Base-by-base conservation (phyloP, 2,888 invertebrate genomes). In the Eristalis arbustorum region DNA sequence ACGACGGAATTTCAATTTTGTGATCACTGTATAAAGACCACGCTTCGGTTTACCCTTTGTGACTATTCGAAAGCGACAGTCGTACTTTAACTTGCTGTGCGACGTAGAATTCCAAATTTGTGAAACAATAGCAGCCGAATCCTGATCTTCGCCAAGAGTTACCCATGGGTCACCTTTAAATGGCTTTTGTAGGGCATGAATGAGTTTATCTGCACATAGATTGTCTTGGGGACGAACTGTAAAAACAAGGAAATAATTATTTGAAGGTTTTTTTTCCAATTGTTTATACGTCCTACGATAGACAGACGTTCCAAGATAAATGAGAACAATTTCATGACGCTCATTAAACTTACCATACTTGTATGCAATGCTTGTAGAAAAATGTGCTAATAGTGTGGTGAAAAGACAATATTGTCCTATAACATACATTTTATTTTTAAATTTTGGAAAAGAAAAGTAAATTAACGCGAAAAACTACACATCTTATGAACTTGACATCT, bases 11-110 rank as follows among this genome's bases (percentile, higher is more conserved):
- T 92, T 92, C 0, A 92, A 88, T 1, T 91, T 90, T 0, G 92
- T 92, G 10, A 92, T 92, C 0, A 91, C 90, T 0, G 91, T 91
- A 71, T 91, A 92, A 13, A 92, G 91, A 14, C 92, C 91, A 13
- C 91, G 90, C 11, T 89, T 89, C 1, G 90, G 89, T 23, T 90
- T 89, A 3, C 91, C 90, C 10, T 88, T 90, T 13, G 91, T 91
- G 62, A 90, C 89, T 2, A 92, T 91, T 14, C 90, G 89, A 67
- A 92, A 92, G 57, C 90, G 88, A 85, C 92, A 92, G 73, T 91
- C 90, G 67, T 91, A 91, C 76, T 91, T 91, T 23, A 92, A 89
- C 81, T 90, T 91, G n/a, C 61, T 73, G 72, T 91, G 91, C 1
- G 88, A 88, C 25, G 92, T 91, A 10, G 90, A 88, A 64, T 92